Evolutionary conservation across 2,797 vertebrate genomes (phyloP).

Genomic region (Sebastes diploproa): DNA sequence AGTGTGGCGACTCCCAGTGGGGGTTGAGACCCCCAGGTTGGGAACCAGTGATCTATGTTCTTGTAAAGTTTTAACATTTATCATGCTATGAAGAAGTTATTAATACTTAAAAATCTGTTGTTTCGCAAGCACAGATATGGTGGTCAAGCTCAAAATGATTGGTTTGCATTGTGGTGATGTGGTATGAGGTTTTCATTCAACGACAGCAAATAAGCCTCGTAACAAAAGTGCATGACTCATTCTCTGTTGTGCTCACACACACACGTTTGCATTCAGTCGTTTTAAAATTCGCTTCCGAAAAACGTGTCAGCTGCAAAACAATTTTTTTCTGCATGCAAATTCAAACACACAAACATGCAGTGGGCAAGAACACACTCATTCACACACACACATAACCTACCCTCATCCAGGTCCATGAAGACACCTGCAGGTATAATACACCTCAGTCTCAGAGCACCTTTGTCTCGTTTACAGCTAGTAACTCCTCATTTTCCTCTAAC

Average conservation of each 20-base stretch:
- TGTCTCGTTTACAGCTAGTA: background rate
- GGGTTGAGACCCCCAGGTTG: no score
- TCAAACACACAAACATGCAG: conserved; percentile 20
- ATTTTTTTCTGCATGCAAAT: conserved; percentile 34
- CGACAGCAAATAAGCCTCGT: background rate
- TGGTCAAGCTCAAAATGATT: background rate
- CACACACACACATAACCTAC: conserved; percentile 68
- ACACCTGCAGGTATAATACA: conserved; percentile 83
- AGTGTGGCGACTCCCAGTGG: no score
- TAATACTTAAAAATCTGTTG: background rate
- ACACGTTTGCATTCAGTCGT: background rate
- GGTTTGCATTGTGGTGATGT: background rate
- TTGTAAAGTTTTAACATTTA: background rate
- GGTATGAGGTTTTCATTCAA: conserved; percentile 5
- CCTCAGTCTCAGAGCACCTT: conserved; percentile 69
- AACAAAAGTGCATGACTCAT: background rate
- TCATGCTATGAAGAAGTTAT: background rate
- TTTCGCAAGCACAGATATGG: background rate
- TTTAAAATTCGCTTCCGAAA: background rate
- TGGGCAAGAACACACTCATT: background rate
- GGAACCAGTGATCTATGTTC: no score
- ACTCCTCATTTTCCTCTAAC: background rate
- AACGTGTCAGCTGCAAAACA: conserved; percentile 2
- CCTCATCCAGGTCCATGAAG: conserved; percentile 83
- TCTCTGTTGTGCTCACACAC: background rate